These are phyloP conservation scores for Saturnia pavonia DNA, from an alignment of 2,888 invertebrate species.

Conservation along the genomic window DNA sequence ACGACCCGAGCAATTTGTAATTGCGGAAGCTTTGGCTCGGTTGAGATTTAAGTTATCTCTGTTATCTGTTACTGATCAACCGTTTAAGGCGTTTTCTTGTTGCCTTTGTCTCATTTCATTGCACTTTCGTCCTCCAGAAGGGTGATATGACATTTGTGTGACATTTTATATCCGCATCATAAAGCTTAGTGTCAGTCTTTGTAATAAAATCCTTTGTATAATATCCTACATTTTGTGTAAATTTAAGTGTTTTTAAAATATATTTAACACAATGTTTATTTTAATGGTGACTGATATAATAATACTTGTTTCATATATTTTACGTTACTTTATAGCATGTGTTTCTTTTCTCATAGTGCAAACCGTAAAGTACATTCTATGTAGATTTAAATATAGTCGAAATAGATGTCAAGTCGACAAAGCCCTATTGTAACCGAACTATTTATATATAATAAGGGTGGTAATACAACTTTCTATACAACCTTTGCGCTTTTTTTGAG, in stretches of 20 bases:
- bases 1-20: constrained; percentile 57
- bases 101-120: constrained; percentile 40
- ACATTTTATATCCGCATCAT: constrained; percentile 16
- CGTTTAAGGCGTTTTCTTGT: constrained; percentile 35
- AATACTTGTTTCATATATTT: neutral
- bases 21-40: constrained; percentile 59
- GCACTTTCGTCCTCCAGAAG: constrained; percentile 28
- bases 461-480: too few species aligned
- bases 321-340: neutral
- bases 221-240: neutral
- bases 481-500: too few species aligned
- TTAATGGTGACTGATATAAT: neutral
- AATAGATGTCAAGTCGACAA: neutral
- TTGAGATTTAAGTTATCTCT: constrained; percentile 39
- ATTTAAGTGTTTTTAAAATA: neutral
- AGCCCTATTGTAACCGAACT: neutral
- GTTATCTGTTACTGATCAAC: constrained; percentile 43
- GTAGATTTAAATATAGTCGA: neutral
- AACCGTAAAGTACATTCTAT: neutral
- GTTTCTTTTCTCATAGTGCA: neutral
- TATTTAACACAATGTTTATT: neutral
- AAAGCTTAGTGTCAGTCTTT: constrained; percentile 8
- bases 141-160: constrained; percentile 20
- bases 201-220: neutral
- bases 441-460: neutral